phyloP scores from a whole-genome alignment of 2,797 vertebrate genomes.

The Intellagama lesueurii region DNA sequence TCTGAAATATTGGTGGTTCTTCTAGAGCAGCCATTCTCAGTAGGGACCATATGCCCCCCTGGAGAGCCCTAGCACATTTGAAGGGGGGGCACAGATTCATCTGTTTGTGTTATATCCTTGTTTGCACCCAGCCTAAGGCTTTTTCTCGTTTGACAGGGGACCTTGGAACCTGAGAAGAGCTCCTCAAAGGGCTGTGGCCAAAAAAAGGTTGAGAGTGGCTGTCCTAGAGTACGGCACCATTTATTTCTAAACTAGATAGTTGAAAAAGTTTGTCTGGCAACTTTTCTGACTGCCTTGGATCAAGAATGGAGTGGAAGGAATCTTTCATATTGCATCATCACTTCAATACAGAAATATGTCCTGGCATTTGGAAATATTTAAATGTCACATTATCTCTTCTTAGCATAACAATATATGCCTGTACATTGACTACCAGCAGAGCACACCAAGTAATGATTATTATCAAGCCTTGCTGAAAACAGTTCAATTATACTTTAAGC shows the following conservation, averaged over 20 bases:
- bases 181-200: too few relatives aligned
- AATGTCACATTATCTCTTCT: neutral
- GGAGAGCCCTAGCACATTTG: too few relatives aligned
- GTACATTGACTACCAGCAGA: slow-evolving; percentile 7
- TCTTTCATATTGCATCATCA: neutral
- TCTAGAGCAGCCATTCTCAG: too few relatives aligned
- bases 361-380: slow-evolving; percentile 3
- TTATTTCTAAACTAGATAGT: neutral
- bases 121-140: too few relatives aligned
- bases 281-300: neutral
- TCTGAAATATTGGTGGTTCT: neutral
- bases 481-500: slow-evolving; percentile 25
- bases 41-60: too few relatives aligned
- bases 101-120: too few relatives aligned
- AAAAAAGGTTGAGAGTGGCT: too few relatives aligned
- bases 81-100: too few relatives aligned
- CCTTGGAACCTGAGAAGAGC: too few relatives aligned
- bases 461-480: neutral
- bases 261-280: neutral
- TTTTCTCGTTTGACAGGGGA: too few relatives aligned
- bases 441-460: neutral
- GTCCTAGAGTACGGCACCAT: too few relatives aligned
- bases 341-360: neutral
- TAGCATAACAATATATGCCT: neutral
- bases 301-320: neutral